Evolutionary conservation across 1,140 invertebrate species (phyloP).

Genomic region (Sminthurinus signatus): DNA sequence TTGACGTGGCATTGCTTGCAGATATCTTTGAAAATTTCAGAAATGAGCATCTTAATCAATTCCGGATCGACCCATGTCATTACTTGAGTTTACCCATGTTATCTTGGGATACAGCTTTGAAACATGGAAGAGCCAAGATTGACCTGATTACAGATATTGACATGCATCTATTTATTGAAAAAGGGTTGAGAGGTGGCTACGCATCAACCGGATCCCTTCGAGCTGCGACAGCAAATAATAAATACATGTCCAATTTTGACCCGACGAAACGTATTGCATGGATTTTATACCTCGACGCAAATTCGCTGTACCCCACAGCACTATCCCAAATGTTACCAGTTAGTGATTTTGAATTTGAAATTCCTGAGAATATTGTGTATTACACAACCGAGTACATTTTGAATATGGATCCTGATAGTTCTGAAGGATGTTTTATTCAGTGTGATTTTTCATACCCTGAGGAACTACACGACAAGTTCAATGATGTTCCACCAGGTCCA

Average conservation of each 20-base stretch:
- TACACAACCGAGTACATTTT: not conserved
- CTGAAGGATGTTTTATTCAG: not conserved
- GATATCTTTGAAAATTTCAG: constrained; percentile 3
- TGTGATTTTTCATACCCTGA: not conserved
- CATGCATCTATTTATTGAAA: not conserved
- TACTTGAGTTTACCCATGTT: not conserved
- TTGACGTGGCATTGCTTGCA: not conserved
- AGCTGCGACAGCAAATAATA: too few species aligned
- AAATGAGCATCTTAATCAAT: not conserved
- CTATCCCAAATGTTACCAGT: not conserved
- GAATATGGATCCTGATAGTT: not conserved
- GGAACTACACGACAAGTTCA: not conserved
- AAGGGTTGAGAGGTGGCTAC: too few species aligned
- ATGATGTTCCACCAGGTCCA: not conserved
- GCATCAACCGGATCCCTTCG: too few species aligned
- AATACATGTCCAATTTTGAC: too few species aligned
- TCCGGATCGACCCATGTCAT: not conserved
- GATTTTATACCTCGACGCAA: not conserved
- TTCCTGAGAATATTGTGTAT: not conserved
- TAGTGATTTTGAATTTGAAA: not conserved
- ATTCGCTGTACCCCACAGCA: not conserved
- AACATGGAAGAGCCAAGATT: not conserved
- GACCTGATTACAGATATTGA: not conserved
- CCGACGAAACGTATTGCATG: not conserved
- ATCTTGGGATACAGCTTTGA: not conserved